Evolutionary conservation across 2,113 vertebrate species (phyloP), one percentile per base, ranked within the genome.

Genomic region (Odocoileus virginianus): DNA sequence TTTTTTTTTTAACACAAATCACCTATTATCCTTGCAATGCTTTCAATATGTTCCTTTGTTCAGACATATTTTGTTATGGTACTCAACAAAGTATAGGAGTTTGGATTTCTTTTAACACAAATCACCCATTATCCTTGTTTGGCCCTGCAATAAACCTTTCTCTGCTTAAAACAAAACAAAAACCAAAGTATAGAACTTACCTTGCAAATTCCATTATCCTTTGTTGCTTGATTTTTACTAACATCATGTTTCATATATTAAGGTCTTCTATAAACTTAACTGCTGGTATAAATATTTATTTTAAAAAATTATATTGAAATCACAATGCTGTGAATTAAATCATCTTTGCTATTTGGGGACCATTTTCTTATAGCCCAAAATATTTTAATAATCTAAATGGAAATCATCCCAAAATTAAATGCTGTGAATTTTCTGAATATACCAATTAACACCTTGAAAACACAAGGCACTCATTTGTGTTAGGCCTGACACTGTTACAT

Each of bases 371-470:
- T 58, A 88, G 25, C 6, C 12, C 25, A 21, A 23, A 23, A 15
- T 88, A 92, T 55, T 93, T 97, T 91, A 83, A 93, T 78, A 86
- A 87, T 58, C 36, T 84, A 92, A 67, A 43, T 91, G 15, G 52
- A 92, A 96, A 93, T 95, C 83, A 97, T 23, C 43, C 55, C 33
- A 71, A 78, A 45, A 88, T 61, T 45, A 96, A 92, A 94, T 74
- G 50, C 82, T 92, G 13, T 92, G 50, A 78, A 96, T 97, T 97
- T 97, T 92, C 52, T 90, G 87, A 95, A 82, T 58, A 88, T 88
- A 67, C 33, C 76, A 96, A 93, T 97, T 97, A 98, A 93, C 91
- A 97, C 93, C 61, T 71, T 94, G 81, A 96, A 96, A 96, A 89
- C 25, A 82, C 36, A 95, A 78, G 54, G 15, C 25, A 57, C n/a